Evolutionary conservation across 37 sponge, comb jelly and placozoan species (phyloP), one percentile per base, ranked within the genome.

Genomic region (Mnemiopsis leidyi): DNA sequence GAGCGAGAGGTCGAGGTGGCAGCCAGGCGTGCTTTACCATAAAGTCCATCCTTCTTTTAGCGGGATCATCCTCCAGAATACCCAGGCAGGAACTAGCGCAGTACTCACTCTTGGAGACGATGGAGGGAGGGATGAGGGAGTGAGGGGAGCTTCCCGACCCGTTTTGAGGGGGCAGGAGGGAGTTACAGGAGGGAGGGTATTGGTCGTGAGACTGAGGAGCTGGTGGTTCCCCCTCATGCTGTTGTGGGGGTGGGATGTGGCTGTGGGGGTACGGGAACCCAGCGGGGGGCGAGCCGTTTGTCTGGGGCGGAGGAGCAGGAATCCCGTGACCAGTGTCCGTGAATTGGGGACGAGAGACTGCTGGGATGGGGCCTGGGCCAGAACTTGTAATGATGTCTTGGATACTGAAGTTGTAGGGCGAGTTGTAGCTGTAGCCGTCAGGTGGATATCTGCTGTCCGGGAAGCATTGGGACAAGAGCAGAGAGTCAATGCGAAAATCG

Each of bases 21-120:
- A 71, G 73, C 73, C 73, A 71, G 25, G 73, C 73, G 73, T 71
- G 73, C 23, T 71, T 71, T 18, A 71, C 73, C 73, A 71, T 71
- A 30, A 71, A 71, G 73, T 71, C 73, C 73, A 71, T 71, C 73
- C 73, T 71, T 30, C 73, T 25, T 18, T 71, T 71, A 23, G 73
- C 73, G 7, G 73, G 73, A 18, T 71, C 73, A 30, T 71, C 73
- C 23, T 71, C 73, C 73, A 71, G 73, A 71, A 71, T 71, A 5
- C 73, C 73, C 29, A 71, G 73, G 25, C 73, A 71, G 29, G 73
- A 71, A 30, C 26, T 71, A 3, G 73, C 73, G 26, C 73, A 71
- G 73, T 71, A 71, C 73, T 71, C 73, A 18, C 73, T 71, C 73
- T 71, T 71, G 23, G 73, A 23, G 2, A 71, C 73, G 5, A 71